These are phyloP conservation scores for Scatophagus argus DNA, from an alignment of 2,113 vertebrate genomes.

Conservation along the genomic window DNA sequence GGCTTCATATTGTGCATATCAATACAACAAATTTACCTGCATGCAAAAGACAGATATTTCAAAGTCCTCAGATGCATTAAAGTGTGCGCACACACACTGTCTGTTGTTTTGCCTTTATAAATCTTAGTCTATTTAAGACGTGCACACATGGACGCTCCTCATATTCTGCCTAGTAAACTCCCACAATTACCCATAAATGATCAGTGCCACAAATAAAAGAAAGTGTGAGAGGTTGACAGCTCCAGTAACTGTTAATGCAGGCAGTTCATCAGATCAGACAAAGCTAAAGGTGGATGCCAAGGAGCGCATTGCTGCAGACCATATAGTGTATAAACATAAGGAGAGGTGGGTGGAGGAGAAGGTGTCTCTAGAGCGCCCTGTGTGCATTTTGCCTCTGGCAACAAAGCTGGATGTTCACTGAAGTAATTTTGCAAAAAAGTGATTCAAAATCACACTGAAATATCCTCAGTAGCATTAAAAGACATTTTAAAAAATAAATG, in stretches of 20 bases:
- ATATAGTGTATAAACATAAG: not conserved
- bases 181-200: not conserved
- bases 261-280: not conserved
- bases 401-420: not conserved
- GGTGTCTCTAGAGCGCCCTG: not conserved
- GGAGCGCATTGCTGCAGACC: not conserved
- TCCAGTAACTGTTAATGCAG: not conserved
- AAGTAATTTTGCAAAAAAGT: not conserved
- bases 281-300: constrained; percentile 6
- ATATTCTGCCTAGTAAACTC: not conserved
- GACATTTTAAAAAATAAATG: not conserved
- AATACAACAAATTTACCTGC: too few relatives aligned
- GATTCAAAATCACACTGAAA: not conserved
- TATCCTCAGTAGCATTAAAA: not conserved
- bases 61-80: not conserved
- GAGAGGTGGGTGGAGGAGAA: not conserved
- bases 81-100: not conserved
- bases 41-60: not conserved
- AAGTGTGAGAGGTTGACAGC: not conserved
- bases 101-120: not conserved
- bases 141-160: not conserved
- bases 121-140: not conserved
- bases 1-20: too few relatives aligned
- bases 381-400: not conserved
- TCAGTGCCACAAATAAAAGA: not conserved